These are phyloP conservation scores for Amazona finschi DNA, from an alignment of 2,797 vertebrate genomes.

Conservation along the genomic window DNA sequence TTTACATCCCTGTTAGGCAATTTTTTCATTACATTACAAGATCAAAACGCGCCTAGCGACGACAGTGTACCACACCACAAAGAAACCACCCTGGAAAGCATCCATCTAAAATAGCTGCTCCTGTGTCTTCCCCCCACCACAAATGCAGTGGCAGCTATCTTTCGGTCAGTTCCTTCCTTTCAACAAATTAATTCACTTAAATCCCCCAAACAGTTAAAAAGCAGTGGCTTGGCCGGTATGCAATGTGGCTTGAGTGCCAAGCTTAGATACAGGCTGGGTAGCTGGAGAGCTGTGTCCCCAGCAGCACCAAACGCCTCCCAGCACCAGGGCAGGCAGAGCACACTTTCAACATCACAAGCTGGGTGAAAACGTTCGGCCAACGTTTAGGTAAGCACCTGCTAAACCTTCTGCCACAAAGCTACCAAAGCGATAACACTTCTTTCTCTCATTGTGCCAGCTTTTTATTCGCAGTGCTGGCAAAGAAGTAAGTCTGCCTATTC, in stretches of 20 bases:
- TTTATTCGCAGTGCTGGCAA: not conserved
- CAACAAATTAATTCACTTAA: not conserved
- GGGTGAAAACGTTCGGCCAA: not conserved
- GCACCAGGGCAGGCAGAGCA: not conserved
- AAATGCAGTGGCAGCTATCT: not conserved
- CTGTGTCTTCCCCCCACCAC: not conserved
- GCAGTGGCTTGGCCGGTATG: rapidly evolving
- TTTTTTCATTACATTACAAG: not conserved
- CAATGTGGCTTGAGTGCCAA: not conserved
- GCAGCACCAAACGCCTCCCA: not conserved
- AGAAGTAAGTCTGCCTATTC: not conserved
- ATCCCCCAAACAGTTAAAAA: not conserved
- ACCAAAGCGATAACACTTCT: not conserved
- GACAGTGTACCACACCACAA: not conserved
- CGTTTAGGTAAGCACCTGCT: not conserved
- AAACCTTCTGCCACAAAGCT: not conserved
- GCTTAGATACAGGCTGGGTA: not conserved
- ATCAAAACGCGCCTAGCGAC: not conserved
- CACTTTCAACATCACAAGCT: not conserved
- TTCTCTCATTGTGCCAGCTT: not conserved
- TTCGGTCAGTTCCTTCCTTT: not conserved
- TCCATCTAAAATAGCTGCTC: not conserved
- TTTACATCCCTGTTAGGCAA: not conserved
- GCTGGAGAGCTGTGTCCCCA: not conserved
- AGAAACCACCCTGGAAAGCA: not conserved